Percentiles rank a stretch among this genome's conserved stretches.
Evolutionary conservation across 2,797 vertebrate species (phyloP).

Genomic region (Glossophaga mutica): DNA sequence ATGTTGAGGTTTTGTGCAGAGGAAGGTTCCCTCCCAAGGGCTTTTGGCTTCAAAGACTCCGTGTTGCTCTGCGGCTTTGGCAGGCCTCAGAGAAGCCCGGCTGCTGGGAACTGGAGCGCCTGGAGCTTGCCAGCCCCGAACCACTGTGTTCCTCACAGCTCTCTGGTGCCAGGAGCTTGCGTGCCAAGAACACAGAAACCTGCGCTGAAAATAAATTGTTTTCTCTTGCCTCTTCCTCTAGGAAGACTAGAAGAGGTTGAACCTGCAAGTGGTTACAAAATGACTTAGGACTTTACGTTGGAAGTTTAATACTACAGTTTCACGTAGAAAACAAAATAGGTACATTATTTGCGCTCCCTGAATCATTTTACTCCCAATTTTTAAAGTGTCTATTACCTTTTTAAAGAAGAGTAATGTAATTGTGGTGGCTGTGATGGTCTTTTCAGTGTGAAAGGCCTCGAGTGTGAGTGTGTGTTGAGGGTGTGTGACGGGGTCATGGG

Average conservation of each 20-base stretch:
- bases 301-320: not conserved
- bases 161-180: slow-evolving; percentile 15
- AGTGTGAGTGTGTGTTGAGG: not conserved
- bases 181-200: slow-evolving; percentile 66
- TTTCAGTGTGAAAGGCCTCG: not conserved
- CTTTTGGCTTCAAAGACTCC: slow-evolving; percentile 36
- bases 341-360: not conserved
- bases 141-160: slow-evolving; percentile 30
- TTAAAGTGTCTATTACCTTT: not conserved
- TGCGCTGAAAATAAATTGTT: slow-evolving; percentile 57
- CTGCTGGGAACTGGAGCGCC: slow-evolving; percentile 32
- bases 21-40: not conserved
- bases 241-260: not conserved
- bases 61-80: slow-evolving; percentile 47
- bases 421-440: not conserved
- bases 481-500: not conserved
- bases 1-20: not conserved
- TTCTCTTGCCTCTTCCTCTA: slow-evolving; percentile 45
- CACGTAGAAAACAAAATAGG: not conserved
- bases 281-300: not conserved
- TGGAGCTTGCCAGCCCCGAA: slow-evolving; percentile 45
- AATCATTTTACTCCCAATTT: not conserved
- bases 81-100: slow-evolving; percentile 31
- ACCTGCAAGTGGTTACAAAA: not conserved
- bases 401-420: not conserved